phyloP scores from a whole-genome alignment of 2,888 invertebrate genomes.

The Clusia tigrina region DNA sequence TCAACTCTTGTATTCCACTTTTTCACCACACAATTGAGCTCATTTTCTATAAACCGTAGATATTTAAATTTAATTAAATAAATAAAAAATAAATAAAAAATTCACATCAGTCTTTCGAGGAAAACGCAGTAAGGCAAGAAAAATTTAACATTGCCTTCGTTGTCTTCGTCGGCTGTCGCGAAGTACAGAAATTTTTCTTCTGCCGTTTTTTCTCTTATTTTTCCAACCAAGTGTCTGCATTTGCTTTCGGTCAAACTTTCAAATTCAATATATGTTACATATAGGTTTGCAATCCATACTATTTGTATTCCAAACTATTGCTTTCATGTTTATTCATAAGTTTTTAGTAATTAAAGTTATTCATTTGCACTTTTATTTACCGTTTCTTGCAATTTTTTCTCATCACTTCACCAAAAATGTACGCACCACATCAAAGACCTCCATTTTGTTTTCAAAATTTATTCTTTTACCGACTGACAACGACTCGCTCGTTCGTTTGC shows the following conservation, averaged over 20 bases:
- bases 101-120: conserved; percentile 13
- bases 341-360: conserved; percentile 47
- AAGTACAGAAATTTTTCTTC: conserved; percentile 59
- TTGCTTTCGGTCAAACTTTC: conserved; percentile 37
- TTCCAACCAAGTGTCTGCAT: background rate
- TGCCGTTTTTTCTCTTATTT: conserved; percentile 43
- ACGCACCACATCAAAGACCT: conserved; percentile 66
- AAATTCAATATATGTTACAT: conserved; percentile 50
- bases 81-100: conserved; percentile 11
- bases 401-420: conserved; percentile 62
- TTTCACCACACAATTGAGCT: background rate
- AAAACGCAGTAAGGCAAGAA: conserved; percentile 11
- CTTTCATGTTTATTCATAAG: conserved; percentile 41
- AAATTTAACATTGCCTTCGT: background rate
- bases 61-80: conserved; percentile 3
- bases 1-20: background rate
- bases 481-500: no score
- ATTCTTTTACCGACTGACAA: conserved; percentile 32
- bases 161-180: conserved; percentile 48
- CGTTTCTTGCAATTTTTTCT: conserved; percentile 60
- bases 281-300: conserved; percentile 41
- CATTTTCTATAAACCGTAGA: background rate
- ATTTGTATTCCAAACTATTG: conserved; percentile 44
- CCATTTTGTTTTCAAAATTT: conserved; percentile 64
- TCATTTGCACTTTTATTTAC: conserved; percentile 55